Evolutionary conservation across 64 coral and sea anemone species (phyloP).

Genomic region (Porites australiensis): DNA sequence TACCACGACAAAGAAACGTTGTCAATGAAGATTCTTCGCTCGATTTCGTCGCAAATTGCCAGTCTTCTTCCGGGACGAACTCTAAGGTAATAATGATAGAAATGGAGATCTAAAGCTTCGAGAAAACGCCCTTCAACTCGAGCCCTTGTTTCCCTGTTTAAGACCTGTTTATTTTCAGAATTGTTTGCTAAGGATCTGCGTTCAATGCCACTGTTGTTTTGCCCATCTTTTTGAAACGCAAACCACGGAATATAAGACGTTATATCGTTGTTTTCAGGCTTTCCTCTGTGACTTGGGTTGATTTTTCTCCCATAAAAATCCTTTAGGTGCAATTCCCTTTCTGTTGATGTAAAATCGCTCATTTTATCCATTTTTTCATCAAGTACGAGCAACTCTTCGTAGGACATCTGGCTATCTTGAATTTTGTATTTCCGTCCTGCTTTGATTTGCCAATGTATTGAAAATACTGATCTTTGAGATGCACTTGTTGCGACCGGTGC

Average conservation of each 20-base stretch:
- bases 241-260: background rate
- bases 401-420: background rate
- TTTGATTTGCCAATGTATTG: background rate
- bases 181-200: too few relatives aligned
- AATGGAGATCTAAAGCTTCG: conserved; percentile 49
- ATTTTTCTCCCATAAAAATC: conserved; percentile 7
- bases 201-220: too few relatives aligned
- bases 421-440: background rate
- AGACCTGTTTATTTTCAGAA: background rate
- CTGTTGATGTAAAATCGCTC: background rate
- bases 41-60: conserved; percentile 71
- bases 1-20: conserved; percentile 13
- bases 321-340: background rate
- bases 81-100: conserved; percentile 50
- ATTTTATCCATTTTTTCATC: conserved; percentile 28
- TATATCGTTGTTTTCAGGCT: background rate
- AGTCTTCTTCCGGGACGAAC: conserved; percentile 30
- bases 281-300: background rate
- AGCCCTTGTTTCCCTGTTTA: background rate
- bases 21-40: conserved; percentile 14
- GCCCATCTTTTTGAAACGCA: too few relatives aligned
- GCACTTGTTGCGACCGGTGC: background rate
- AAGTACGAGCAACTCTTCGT: background rate
- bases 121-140: conserved; percentile 23
- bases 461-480: background rate